Percentiles rank a stretch among this genome's conserved stretches.
These are phyloP conservation scores for Holacanthus passer DNA, from an alignment of 2,113 vertebrate species.

Conservation along the genomic window DNA sequence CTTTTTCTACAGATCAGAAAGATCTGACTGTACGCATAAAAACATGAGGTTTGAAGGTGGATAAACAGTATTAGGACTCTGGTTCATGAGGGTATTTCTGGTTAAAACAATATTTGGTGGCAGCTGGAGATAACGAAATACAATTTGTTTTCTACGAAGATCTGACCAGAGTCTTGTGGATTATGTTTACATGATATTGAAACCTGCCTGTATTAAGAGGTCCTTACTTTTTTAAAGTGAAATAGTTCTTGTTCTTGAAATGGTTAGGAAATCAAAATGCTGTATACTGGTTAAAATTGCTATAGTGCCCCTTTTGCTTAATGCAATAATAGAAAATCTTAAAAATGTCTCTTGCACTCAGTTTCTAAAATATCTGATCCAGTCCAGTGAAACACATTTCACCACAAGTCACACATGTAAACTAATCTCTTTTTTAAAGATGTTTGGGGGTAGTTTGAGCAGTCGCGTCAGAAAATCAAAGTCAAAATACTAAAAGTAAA, in stretches of 20 bases:
- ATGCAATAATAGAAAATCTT: constrained; percentile 14
- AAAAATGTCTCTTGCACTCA: constrained; percentile 11
- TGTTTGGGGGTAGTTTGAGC: background rate
- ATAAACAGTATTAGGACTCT: background rate
- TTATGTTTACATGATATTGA: background rate
- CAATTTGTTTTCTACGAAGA: background rate
- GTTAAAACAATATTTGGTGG: background rate
- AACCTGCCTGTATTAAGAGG: background rate
- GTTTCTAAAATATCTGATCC: constrained; percentile 12
- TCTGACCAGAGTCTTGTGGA: background rate
- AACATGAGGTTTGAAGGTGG: background rate
- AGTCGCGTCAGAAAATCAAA: background rate
- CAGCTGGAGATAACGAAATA: constrained; percentile 11
- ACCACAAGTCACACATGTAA: constrained; percentile 18
- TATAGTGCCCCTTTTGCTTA: constrained; percentile 1
- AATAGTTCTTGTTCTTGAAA: no score
- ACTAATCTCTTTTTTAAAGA: constrained; percentile 1
- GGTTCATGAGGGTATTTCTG: background rate
- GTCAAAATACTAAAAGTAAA: constrained; percentile 2
- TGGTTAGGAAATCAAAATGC: background rate
- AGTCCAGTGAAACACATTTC: constrained; percentile 15
- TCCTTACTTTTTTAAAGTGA: background rate
- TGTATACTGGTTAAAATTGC: constrained; percentile 2
- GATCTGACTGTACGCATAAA: constrained; percentile 1
- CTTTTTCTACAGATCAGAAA: background rate